Percentiles rank a stretch among this genome's conserved stretches.
These are phyloP conservation scores for Mus pahari DNA, from an alignment of 2,113 vertebrate species.

Conservation along the genomic window DNA sequence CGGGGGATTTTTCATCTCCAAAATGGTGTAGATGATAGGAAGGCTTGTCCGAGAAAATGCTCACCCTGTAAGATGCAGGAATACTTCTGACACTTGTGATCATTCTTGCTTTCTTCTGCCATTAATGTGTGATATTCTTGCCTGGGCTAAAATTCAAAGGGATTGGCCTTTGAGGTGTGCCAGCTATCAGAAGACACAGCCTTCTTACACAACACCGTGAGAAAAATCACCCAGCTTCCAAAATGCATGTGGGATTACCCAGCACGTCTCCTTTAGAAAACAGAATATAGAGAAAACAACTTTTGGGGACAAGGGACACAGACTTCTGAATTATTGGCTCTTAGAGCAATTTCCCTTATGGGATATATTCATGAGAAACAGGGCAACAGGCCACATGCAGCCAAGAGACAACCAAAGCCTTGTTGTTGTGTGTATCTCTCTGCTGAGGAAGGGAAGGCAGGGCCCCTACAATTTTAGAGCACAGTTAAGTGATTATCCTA, in stretches of 20 bases:
- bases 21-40: neutral
- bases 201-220: neutral
- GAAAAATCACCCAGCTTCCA: neutral
- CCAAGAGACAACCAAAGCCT: rapidly evolving
- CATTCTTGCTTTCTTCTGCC: neutral
- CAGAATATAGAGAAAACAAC: neutral
- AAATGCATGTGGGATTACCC: neutral
- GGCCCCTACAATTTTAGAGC: neutral
- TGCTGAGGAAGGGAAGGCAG: neutral
- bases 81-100: neutral
- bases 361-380: slow-evolving; percentile 48
- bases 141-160: neutral
- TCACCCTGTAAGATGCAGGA: neutral
- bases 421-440: slow-evolving; percentile 27
- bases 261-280: neutral
- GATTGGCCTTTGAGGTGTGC: neutral
- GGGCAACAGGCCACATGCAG: rapidly evolving
- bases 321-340: slow-evolving; percentile 51
- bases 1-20: slow-evolving; percentile 14
- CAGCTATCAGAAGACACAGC: neutral
- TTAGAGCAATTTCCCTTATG: neutral
- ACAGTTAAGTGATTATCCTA: slow-evolving; percentile 53
- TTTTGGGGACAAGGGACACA: neutral
- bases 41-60: neutral
- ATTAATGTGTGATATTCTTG: neutral